phyloP scores from a whole-genome alignment of 2,888 invertebrate genomes.

The Ectemnius lituratus region DNA sequence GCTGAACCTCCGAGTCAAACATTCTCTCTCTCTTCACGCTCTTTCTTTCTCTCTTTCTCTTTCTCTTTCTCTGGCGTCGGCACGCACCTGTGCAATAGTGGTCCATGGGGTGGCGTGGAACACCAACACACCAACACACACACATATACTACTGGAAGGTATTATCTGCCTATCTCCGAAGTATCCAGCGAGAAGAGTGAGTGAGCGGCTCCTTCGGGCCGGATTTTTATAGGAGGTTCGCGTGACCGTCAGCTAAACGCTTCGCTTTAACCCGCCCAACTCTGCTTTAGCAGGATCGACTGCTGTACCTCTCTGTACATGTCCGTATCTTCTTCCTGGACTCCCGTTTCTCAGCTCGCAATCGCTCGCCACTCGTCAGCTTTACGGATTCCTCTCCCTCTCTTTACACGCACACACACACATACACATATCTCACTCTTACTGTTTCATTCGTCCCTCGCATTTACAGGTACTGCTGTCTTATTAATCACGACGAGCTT shows the following conservation, averaged over 20 bases:
- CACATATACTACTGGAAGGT: conserved; percentile 37
- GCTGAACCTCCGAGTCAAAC: conserved; percentile 21
- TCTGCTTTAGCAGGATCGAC: conserved; percentile 13
- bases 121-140: conserved; percentile 19
- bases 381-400: conserved; percentile 8
- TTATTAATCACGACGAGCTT: conserved; percentile 5
- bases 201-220: conserved; percentile 34
- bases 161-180: conserved; percentile 63
- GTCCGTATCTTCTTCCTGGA: conserved; percentile 26
- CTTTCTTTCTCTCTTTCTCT: no score
- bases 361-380: not conserved
- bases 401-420: conserved; percentile 29
- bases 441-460: conserved; percentile 6
- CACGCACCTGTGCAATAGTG: conserved; percentile 61
- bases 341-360: conserved; percentile 27
- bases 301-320: conserved; percentile 9
- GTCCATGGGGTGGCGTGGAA: conserved; percentile 32
- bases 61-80: conserved; percentile 29
- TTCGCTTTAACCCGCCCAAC: conserved; percentile 66
- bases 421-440: conserved; percentile 35
- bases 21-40: no score
- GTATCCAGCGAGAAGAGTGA: conserved; percentile 41
- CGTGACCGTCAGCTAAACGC: conserved; percentile 74
- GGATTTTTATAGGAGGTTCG: conserved; percentile 71
- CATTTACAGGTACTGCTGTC: conserved; percentile 12